These are phyloP conservation scores for Zaprionus tsacasi DNA, from an alignment of 1,140 invertebrate species.

Conservation along the genomic window DNA sequence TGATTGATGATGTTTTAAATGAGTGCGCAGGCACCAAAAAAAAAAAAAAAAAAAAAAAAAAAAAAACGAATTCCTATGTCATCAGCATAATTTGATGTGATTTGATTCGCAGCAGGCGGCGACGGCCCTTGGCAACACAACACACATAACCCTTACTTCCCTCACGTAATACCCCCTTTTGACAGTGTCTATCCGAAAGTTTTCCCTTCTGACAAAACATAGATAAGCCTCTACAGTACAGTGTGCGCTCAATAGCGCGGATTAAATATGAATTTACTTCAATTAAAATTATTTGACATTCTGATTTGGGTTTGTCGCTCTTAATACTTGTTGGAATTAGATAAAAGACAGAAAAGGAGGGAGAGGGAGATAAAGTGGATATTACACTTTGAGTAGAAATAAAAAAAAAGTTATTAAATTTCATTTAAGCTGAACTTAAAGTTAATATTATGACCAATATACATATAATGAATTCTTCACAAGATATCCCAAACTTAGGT, in stretches of 20 bases:
- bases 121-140: conserved; percentile 3
- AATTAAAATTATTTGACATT: conserved; percentile 6
- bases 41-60: too few relatives aligned
- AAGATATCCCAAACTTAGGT: too few relatives aligned
- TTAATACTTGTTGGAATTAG: not conserved
- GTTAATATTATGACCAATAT: too few relatives aligned
- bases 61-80: conserved; percentile 31
- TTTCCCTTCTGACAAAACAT: conserved; percentile 3
- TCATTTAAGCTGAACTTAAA: too few relatives aligned
- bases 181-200: not conserved
- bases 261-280: not conserved
- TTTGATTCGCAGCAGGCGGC: conserved; percentile 42
- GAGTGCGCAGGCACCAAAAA: conserved; percentile 42
- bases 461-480: too few relatives aligned
- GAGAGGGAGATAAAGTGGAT: not conserved
- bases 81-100: conserved; percentile 56
- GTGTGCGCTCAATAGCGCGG: not conserved
- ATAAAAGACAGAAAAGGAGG: not conserved
- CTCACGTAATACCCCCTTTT: not conserved
- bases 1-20: conserved; percentile 83
- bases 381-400: too few relatives aligned
- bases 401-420: not conserved
- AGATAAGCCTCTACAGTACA: conserved; percentile 7
- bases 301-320: not conserved
- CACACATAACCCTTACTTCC: not conserved